Base-by-base conservation (phyloP, 2,888 invertebrate genomes). In the Erebia palarica region DNA sequence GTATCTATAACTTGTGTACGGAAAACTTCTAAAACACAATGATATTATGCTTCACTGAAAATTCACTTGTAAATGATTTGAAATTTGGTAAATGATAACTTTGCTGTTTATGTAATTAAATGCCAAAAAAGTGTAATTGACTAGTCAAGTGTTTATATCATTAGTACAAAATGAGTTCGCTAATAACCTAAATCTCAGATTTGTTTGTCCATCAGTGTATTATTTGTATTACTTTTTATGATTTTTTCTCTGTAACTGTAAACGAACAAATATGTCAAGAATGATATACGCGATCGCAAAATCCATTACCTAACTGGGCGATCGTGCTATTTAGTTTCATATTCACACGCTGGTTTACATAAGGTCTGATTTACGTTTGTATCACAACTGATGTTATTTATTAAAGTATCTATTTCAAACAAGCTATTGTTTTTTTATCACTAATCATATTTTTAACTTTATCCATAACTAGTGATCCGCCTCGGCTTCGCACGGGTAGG, bases 301-400 rank as follows among this genome's bases (percentile, higher is more conserved):
- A 44, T 10, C 44, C 4, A 49, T 14, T 49, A 5, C 1, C 5
- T 49, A 4, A 5, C 14, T 49, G 13, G 49, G 14, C 7, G 49
- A 49, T 49, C 14, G 3, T 13, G 14, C 14, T 21, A 21, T 47
- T 47, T 49, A 14, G 4, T 4, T 5, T 4, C 7, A 5, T 13
- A 13, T 51, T 51, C 14, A 16, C 3, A 55, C 36, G 65, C 51
- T 36, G 64, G 53, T 53, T 55, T 16, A 10, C 21, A 27, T 77
- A 76, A 79, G 78, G 78, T 82, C 78, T 80, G 81, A 80, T 71
- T 77, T 77, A 76, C 79, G 78, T 80, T 79, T 78, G 77, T 78
- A 76, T 72, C 70, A 59, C 53, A 71, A 58, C 53, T 71, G n/a
- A 64, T 21, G 66, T 57, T 64, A 72, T 76, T 75, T 76, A 75